phyloP scores from a whole-genome alignment of 1,140 invertebrate genomes.

The Arctopsyche grandis region DNA sequence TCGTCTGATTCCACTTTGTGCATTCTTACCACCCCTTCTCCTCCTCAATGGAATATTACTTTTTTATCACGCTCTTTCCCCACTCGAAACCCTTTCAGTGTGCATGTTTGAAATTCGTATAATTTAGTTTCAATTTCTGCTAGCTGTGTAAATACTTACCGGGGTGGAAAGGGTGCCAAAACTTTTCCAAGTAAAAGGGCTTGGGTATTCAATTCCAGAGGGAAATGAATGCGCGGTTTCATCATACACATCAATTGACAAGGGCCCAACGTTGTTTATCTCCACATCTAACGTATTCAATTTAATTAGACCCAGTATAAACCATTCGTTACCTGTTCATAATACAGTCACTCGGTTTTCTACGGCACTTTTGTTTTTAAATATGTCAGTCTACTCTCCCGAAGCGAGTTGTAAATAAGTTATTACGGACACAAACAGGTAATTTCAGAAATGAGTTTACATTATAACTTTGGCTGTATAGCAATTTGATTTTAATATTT shows the following conservation, averaged over 20 bases:
- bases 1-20: too few relatives aligned
- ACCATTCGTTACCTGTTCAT: neutral
- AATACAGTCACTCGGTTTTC: neutral
- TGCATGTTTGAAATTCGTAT: neutral
- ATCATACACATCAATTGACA: too few relatives aligned
- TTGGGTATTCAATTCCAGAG: conserved; percentile 4
- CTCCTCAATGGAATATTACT: too few relatives aligned
- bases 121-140: conserved; percentile 3
- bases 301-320: conserved; percentile 9
- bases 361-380: neutral
- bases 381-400: neutral
- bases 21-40: too few relatives aligned
- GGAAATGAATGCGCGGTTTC: conserved; percentile 13
- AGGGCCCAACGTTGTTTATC: conserved; percentile 1
- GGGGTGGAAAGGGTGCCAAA: conserved; percentile 19
- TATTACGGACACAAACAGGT: neutral
- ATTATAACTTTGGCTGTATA: neutral
- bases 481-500: conserved; percentile 7
- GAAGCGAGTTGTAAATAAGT: conserved; percentile 5
- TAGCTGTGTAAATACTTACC: too few relatives aligned
- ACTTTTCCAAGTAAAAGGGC: neutral
- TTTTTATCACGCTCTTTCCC: too few relatives aligned
- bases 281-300: neutral
- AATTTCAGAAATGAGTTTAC: conserved; percentile 10
- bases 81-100: too few relatives aligned